Evolutionary conservation across 2,888 invertebrate genomes (phyloP).

Genomic region (Caradrina clavipalpis): DNA sequence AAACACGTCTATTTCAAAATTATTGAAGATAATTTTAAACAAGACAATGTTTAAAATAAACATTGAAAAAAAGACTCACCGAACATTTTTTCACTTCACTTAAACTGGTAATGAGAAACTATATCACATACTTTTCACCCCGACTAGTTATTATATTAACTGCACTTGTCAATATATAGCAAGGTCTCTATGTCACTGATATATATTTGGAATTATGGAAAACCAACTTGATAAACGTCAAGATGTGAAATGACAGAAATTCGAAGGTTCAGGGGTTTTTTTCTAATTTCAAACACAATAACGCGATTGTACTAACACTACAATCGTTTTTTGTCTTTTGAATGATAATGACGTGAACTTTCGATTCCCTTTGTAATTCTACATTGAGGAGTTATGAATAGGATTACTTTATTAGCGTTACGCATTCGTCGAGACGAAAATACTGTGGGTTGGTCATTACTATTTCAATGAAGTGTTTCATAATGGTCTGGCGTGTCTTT

Average conservation of each 20-base stretch:
- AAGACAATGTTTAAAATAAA: neutral
- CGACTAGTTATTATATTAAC: constrained; percentile 1
- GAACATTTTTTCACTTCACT: constrained; percentile 30
- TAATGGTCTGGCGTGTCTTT: neutral
- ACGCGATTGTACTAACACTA: constrained; percentile 35
- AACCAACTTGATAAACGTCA: constrained; percentile 23
- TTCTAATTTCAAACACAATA: constrained; percentile 34
- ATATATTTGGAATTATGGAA: neutral
- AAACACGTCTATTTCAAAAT: constrained; percentile 19
- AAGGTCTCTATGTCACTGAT: constrained; percentile 3
- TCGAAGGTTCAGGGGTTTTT: neutral
- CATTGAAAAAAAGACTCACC: constrained; percentile 11
- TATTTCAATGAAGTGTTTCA: neutral
- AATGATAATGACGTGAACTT: constrained; percentile 18
- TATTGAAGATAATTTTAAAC: constrained; percentile 13
- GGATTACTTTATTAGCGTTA: neutral
- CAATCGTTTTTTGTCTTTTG: constrained; percentile 41
- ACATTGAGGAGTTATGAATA: constrained; percentile 7
- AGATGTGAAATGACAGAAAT: constrained; percentile 29
- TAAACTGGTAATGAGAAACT: constrained; percentile 2
- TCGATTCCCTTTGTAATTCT: constrained; percentile 29
- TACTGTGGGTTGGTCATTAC: neutral
- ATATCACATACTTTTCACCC: constrained; percentile 5
- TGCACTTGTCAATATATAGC: neutral
- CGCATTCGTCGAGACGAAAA: neutral